Base-by-base conservation (phyloP, 2,797 vertebrate species). In the Phoeniculus purpureus region DNA sequence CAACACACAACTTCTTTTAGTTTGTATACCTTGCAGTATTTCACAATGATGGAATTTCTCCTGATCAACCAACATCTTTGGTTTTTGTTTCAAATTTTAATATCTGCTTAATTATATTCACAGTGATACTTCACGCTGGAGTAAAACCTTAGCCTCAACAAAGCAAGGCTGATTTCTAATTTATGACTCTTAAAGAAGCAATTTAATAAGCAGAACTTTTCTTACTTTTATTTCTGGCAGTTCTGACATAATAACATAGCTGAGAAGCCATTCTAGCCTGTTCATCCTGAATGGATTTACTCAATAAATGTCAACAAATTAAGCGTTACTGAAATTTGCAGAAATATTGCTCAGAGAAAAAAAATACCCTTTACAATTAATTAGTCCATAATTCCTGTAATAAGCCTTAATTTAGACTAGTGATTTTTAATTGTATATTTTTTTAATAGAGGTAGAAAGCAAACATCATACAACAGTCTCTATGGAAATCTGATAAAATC, bases 1-100 rank as follows among this genome's bases (percentile, higher is more conserved):
- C 48, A 92, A 66, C 75, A 90, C 25, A 95, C n/a, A 94, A 66
- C 89, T 31, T 4, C 21, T 73, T 67, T 60, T 79, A 74, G n/a
- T 91, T 96, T 94, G 93, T 85, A 89, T 70, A 43, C 84, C 85
- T 88, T 81, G 77, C 37, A 87, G 27, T 65, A 94, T 95, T 94
- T 94, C 75, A 81, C 27, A 96, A 80, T 60, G 71, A 78, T 12
- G 22, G 65, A 95, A 87, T 60, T 89, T 40, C 52, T 92, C 72
- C 94, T 82, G 71, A 91, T 81, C 16, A 81, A 62, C 17, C 87
- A 11, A 68, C 27, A 82, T 59, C 20, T 87, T 70, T 11, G 50
- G 55, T 70, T 72, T 58, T 17, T 21, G 45, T 74, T 85, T 82
- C 34, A 81, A 55, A 9, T 74, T 77, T 90, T 68, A 73, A 60